A percentile compares a stretch with the other conserved stretches of the same genome.
These are phyloP conservation scores for Thecocarcelia acutangulata DNA, from an alignment of 2,888 invertebrate genomes.

Conservation along the genomic window DNA sequence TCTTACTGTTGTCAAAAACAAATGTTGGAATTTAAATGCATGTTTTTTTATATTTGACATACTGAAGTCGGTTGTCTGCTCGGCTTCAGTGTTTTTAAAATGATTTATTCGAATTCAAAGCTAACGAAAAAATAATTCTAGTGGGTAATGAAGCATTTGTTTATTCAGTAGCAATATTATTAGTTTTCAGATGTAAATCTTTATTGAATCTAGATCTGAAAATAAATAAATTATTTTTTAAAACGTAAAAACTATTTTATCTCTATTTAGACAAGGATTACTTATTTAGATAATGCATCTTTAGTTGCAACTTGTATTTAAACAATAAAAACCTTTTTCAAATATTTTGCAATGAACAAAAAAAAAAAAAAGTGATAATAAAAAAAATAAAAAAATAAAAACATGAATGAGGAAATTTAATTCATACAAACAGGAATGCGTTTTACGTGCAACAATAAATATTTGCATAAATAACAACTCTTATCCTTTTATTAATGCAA, in stretches of 20 bases:
- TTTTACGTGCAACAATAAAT: conserved; percentile 19
- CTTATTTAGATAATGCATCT: not conserved
- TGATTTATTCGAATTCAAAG: too few relatives aligned
- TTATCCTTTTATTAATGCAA: not conserved
- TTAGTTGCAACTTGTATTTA: not conserved
- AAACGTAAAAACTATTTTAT: not conserved
- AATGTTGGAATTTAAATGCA: too few relatives aligned
- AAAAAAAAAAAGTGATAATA: not conserved
- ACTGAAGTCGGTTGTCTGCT: too few relatives aligned
- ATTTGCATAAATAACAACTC: conserved; percentile 29
- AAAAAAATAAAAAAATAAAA: too few relatives aligned
- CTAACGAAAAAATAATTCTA: too few relatives aligned
- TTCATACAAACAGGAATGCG: conserved; percentile 15
- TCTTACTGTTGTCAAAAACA: too few relatives aligned
- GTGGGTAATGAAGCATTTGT: too few relatives aligned
- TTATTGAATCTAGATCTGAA: too few relatives aligned
- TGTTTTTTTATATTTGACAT: too few relatives aligned
- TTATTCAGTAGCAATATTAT: too few relatives aligned
- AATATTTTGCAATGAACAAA: not conserved
- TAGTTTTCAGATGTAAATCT: too few relatives aligned
- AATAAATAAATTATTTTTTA: not conserved
- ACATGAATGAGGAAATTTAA: not conserved
- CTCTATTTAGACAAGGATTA: not conserved
- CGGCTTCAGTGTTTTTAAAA: too few relatives aligned
- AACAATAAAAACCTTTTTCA: conserved; percentile 1